A percentile compares a stretch with the other conserved stretches of the same genome.
Evolutionary conservation across 1,140 invertebrate genomes (phyloP).

Genomic region (Drosophila auraria): DNA sequence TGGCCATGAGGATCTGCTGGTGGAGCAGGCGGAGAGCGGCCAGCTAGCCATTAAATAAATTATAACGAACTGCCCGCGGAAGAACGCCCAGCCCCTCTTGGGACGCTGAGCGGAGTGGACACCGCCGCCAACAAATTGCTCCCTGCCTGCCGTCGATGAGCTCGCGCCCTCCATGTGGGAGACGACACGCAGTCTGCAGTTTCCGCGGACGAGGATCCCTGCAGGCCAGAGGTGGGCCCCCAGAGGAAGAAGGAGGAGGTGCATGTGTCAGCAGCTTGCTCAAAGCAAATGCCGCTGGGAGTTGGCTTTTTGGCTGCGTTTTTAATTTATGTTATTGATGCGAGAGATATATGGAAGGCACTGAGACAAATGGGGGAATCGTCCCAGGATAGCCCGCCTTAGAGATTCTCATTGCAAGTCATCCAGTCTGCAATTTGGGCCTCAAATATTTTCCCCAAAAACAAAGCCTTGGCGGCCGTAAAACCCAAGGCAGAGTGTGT

Average conservation of each 20-base stretch:
- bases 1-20: slow-evolving; percentile 25
- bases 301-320: slow-evolving; percentile 50
- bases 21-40: slow-evolving; percentile 1
- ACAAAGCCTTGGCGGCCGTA: background rate
- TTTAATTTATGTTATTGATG: slow-evolving; percentile 81
- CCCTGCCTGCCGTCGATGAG: slow-evolving; percentile 16
- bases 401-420: background rate
- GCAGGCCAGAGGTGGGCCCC: background rate
- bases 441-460: background rate
- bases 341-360: slow-evolving; percentile 48
- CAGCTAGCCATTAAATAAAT: slow-evolving; percentile 73
- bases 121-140: slow-evolving; percentile 63
- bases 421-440: background rate
- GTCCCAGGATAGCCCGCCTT: no score
- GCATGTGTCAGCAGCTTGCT: slow-evolving; percentile 68
- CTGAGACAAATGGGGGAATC: slow-evolving; percentile 48
- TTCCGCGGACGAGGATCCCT: slow-evolving; percentile 11
- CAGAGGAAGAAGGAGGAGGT: slow-evolving; percentile 12
- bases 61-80: slow-evolving; percentile 63
- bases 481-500: slow-evolving; percentile 12
- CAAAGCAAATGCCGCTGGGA: slow-evolving; percentile 72
- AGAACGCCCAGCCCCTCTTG: slow-evolving; percentile 11
- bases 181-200: slow-evolving; percentile 76
- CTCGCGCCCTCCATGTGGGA: slow-evolving; percentile 53
- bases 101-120: slow-evolving; percentile 13